phyloP scores from a whole-genome alignment of 2,888 invertebrate species.

The Ophion obscuratus region DNA sequence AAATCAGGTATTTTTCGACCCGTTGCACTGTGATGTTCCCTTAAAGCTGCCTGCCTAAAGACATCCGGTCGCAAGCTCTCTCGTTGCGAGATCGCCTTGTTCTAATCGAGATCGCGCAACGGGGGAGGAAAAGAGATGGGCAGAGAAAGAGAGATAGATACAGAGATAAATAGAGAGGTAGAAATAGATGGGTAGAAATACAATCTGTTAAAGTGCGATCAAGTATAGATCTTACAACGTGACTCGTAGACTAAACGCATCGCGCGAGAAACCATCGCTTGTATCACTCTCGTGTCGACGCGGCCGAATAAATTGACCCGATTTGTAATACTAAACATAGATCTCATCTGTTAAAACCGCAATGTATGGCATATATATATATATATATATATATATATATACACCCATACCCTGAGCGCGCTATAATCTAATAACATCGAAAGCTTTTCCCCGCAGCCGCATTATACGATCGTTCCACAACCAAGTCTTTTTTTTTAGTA shows the following conservation, averaged over 20 bases:
- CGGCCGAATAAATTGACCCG: conserved; percentile 66
- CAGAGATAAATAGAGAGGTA: background rate
- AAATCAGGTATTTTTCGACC: too few species aligned
- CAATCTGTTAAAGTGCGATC: conserved; percentile 34
- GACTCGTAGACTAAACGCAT: conserved; percentile 63
- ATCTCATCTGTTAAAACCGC: conserved; percentile 49
- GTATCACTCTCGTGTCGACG: conserved; percentile 47
- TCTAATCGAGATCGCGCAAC: conserved; percentile 48
- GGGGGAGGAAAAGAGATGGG: conserved; percentile 6
- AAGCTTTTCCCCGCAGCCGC: conserved; percentile 28
- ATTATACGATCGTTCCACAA: background rate
- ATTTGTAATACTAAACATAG: conserved; percentile 66
- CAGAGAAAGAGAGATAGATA: conserved; percentile 14
- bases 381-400: too few species aligned
- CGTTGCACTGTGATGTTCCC: too few species aligned
- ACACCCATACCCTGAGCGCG: background rate
- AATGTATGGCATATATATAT: conserved; percentile 3
- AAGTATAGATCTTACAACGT: conserved; percentile 51
- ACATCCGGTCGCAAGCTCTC: conserved; percentile 57
- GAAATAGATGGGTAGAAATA: conserved; percentile 20
- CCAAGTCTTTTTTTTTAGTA: background rate
- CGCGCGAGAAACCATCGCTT: conserved; percentile 48
- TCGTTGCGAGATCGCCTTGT: conserved; percentile 61
- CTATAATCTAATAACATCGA: conserved; percentile 15
- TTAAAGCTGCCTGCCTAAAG: background rate